Base-by-base conservation (phyloP, 2,888 invertebrate species). In the Digitonthophagus gazella region DNA sequence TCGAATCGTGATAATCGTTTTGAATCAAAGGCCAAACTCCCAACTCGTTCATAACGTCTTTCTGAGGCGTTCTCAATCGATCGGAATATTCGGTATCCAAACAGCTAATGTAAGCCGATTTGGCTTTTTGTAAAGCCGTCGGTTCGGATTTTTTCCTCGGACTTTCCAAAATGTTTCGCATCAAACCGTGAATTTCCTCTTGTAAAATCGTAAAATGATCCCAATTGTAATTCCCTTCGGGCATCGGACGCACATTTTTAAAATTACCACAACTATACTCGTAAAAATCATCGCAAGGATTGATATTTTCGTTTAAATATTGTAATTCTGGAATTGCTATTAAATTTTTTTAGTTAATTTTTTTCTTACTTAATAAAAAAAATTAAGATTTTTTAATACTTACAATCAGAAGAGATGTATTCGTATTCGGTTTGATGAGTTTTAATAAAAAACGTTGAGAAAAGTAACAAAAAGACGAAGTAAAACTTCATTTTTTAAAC, bases 281-380 rank as follows among this genome's bases (percentile, higher is more conserved):
- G 74, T 83, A 85, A 74, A 85, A 85, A 73, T 85, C 79, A 1
- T 82, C 79, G 69, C 85, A 85, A 1, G 85, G 85, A 72, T 85
- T 78, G 0, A 77, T 78, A 2, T 71, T 76, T 19, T 70, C 64
- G 69, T 85, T 80, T 72, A 85, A 73, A 69, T 80, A 82, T 14
- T 71, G 64, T 15, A 80, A 67, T 71, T 79, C 80, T 5, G 76
- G 75, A 64, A 80, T 74, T 68, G 77, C 80, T 80, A 56, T 5
- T 76, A 75, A n/a, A n/a, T n/a, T n/a, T n/a, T n/a, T n/a, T n/a
- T n/a, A n/a, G 67, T 56, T 5, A 67, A 56, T 28, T 63, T 4
- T 4, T 22, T 6, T 4, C 3, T 22, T 22, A 22, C 3, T 22
- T 4, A 22, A 4, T 22, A 22, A 22, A 22, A 4, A 4, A 22